These are phyloP conservation scores for Clarias magur DNA, from an alignment of 2,113 vertebrate genomes.

Conservation along the genomic window DNA sequence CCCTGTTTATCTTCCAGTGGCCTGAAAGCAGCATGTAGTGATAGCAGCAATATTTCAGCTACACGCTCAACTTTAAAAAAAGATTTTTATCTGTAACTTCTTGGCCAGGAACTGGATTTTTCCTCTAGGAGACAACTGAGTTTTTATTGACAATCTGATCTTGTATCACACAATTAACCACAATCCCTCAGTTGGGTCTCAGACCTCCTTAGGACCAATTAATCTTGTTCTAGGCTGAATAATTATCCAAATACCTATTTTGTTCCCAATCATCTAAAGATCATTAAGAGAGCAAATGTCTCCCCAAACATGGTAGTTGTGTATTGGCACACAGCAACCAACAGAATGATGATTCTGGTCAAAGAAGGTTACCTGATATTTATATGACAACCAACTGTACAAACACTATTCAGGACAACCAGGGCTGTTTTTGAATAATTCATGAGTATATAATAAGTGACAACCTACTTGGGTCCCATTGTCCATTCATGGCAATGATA, in stretches of 20 bases:
- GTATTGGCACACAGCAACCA: neutral
- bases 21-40: neutral
- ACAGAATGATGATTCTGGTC: slow-evolving; percentile 3
- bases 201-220: neutral
- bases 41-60: neutral
- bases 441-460: neutral
- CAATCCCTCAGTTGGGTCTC: neutral
- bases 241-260: slow-evolving; percentile 1
- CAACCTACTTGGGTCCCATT: neutral
- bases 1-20: neutral
- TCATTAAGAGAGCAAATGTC: neutral
- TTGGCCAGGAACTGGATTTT: too few relatives aligned
- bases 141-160: neutral
- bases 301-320: neutral
- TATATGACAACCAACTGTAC: neutral
- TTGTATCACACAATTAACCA: neutral
- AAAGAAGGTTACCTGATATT: neutral
- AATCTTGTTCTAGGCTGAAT: neutral
- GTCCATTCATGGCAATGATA: neutral
- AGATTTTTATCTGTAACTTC: too few relatives aligned
- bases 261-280: slow-evolving; percentile 4
- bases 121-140: too few relatives aligned
- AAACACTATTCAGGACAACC: neutral
- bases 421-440: neutral
- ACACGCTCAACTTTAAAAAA: too few relatives aligned